phyloP scores from a whole-genome alignment of 2,888 invertebrate species.

The Pemphredon lugubris region DNA sequence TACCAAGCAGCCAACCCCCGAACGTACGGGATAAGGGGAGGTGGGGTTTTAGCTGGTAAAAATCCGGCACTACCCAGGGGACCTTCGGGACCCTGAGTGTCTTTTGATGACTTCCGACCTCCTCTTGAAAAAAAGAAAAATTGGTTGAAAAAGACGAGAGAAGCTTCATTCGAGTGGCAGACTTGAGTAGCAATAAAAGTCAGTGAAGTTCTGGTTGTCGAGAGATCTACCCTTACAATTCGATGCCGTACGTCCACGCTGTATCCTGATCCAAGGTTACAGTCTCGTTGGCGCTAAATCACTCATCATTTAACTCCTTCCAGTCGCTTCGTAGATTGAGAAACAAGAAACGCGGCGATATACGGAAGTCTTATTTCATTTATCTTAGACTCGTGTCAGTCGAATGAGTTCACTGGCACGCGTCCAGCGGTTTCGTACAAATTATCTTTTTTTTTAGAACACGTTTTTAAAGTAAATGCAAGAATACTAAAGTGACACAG shows the following conservation, averaged over 20 bases:
- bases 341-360: conserved; percentile 4
- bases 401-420: neutral
- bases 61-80: too few relatives aligned
- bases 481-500: too few relatives aligned
- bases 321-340: conserved; percentile 14
- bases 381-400: too few relatives aligned
- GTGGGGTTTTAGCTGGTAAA: too few relatives aligned
- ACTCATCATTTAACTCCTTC: conserved; percentile 13
- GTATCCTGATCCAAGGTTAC: conserved; percentile 3
- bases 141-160: neutral
- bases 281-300: conserved; percentile 1
- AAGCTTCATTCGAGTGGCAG: conserved; percentile 30
- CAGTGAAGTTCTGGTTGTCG: conserved; percentile 49
- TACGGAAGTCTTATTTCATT: neutral
- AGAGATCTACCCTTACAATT: conserved; percentile 50
- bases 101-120: too few relatives aligned
- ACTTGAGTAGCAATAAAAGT: conserved; percentile 65
- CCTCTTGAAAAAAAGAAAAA: too few relatives aligned
- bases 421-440: too few relatives aligned
- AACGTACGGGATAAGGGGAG: too few relatives aligned
- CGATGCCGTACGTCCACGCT: conserved; percentile 24
- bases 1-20: too few relatives aligned
- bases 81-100: too few relatives aligned
- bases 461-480: too few relatives aligned
- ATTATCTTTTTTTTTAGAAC: too few relatives aligned